Evolutionary conservation across 1,140 invertebrate species (phyloP).

Genomic region (Physella acuta): DNA sequence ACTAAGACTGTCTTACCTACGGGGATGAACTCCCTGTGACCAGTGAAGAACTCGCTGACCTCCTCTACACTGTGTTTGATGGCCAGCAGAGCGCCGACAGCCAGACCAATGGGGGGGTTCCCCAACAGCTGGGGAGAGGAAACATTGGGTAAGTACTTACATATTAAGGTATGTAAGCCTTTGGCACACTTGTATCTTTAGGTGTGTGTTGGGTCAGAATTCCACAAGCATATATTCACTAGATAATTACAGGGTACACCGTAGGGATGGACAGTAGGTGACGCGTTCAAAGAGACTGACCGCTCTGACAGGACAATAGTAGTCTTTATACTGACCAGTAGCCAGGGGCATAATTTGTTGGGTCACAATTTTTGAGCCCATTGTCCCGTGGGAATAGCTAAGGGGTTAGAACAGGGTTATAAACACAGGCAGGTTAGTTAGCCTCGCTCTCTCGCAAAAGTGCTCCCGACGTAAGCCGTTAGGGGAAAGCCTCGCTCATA

Average conservation of each 20-base stretch:
- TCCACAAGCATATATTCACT: too few species aligned
- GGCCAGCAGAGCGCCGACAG: conserved; percentile 48
- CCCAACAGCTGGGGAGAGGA: conserved; percentile 46
- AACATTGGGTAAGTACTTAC: neutral
- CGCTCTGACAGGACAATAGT: neutral
- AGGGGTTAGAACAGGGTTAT: too few species aligned
- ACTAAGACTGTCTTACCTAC: conserved; percentile 37
- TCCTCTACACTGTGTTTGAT: conserved; percentile 45
- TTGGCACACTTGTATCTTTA: too few species aligned
- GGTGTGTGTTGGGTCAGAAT: too few species aligned
- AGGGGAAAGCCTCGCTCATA: too few species aligned
- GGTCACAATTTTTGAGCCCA: too few species aligned
- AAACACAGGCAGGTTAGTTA: too few species aligned
- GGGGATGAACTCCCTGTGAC: conserved; percentile 36
- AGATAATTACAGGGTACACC: neutral
- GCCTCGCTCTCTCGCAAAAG: too few species aligned
- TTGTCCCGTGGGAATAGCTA: too few species aligned
- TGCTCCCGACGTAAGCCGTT: too few species aligned
- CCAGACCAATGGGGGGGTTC: conserved; percentile 56
- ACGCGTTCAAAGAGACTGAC: neutral
- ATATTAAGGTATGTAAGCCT: neutral
- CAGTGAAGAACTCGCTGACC: conserved; percentile 38
- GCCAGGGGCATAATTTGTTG: too few species aligned
- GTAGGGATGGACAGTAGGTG: neutral
- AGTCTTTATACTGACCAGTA: neutral